A percentile compares a stretch with the other conserved stretches of the same genome.
Evolutionary conservation across 2,797 vertebrate species (phyloP).

Genomic region (Emys orbicularis): DNA sequence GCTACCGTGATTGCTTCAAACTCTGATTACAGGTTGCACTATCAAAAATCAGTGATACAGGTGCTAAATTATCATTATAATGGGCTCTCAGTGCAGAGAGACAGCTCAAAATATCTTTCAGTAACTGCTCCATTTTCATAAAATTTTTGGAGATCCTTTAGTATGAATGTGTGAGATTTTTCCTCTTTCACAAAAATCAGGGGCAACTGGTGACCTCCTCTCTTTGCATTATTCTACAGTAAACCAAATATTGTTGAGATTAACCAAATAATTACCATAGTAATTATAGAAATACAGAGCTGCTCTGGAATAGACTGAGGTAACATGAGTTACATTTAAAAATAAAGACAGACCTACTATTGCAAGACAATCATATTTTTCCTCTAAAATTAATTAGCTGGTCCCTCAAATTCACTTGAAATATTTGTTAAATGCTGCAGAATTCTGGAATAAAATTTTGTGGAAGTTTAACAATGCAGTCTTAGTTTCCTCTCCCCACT

Average conservation of each 20-base stretch:
- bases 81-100: conserved; percentile 58
- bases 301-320: conserved; percentile 30
- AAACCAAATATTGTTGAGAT: conserved; percentile 37
- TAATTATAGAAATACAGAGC: conserved; percentile 39
- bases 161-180: conserved; percentile 10
- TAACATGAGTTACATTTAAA: conserved; percentile 39
- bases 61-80: conserved; percentile 79
- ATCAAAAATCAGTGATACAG: conserved; percentile 75
- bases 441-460: background rate
- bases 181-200: conserved; percentile 31
- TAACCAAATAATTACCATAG: conserved; percentile 57
- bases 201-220: conserved; percentile 35
- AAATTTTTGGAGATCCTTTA: background rate
- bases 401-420: conserved; percentile 19
- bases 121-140: conserved; percentile 50
- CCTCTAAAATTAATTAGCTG: conserved; percentile 18
- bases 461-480: background rate
- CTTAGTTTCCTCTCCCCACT: background rate
- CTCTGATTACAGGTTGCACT: conserved; percentile 76
- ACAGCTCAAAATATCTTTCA: conserved; percentile 51
- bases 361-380: conserved; percentile 9
- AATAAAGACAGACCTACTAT: background rate
- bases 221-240: conserved; percentile 8
- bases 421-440: conserved; percentile 10
- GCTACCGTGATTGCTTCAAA: conserved; percentile 69